Base-by-base conservation (phyloP, 2,888 invertebrate species). In the Sylvicola cinctus region DNA sequence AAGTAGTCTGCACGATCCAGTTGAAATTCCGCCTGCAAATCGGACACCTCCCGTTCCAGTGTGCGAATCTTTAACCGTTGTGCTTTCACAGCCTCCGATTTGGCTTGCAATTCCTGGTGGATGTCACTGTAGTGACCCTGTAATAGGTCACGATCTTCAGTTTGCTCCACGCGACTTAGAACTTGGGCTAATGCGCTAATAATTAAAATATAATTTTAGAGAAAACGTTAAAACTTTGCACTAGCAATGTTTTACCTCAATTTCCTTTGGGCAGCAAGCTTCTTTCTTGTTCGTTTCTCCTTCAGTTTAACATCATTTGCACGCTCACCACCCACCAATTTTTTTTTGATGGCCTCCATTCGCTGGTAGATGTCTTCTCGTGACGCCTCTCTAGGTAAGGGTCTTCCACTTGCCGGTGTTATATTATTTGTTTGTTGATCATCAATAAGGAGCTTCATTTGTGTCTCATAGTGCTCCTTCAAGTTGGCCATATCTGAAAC, bases 1-100 rank as follows among this genome's bases (percentile, higher is more conserved):
- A 85, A 54, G 49, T 83, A 84, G 49, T 83, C 81, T n/a, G 75
- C 70, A 2, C 81, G 60, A 48, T 84, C 83, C 35, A 68, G 61
- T 52, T 84, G 78, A 53, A 84, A 84, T 56, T 84, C 84, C 8
- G 74, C 66, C 45, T 80, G 79, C 3, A 85, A 59, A 52, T 84
- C 84, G 4, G 62, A 57, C 15, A 83, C 71, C 53, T 84, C 83
- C 37, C 70, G 60, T 46, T 80, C 74, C 34, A 81, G 50, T 13
- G 66, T 60, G 44, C 68, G 68, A 15, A 73, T 66, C 60, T 72
- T 74, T 42, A 69, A 63, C 39, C 72, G 64, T 44, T 70, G 70
- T 40, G 65, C 66, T 44, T 73, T 66, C 23, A 80, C 54, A 7
- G 68, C 60, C 33, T 74, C 72, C 6, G 71, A 74, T 51, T 77